phyloP scores from a whole-genome alignment of 2,888 invertebrate genomes.

The Anarsia innoxiella region DNA sequence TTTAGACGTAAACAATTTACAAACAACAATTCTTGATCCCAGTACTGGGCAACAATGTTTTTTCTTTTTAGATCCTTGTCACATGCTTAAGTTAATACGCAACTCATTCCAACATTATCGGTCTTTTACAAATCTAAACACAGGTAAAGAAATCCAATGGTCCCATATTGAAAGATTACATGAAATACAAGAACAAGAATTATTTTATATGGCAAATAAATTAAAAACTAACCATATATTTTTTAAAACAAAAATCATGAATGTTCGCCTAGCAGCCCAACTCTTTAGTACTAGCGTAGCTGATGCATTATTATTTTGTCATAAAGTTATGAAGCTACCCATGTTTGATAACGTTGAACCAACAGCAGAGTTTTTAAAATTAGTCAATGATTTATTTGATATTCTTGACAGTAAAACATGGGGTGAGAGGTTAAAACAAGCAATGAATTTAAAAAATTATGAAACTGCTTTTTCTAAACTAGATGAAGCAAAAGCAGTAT shows the following conservation, averaged over 20 bases:
- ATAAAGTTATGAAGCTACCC: too few species aligned
- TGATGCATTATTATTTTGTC: too few species aligned
- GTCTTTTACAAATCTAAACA: conserved; percentile 6
- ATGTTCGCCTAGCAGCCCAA: conserved; percentile 20
- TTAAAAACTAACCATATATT: conserved; percentile 12
- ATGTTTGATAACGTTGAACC: too few species aligned
- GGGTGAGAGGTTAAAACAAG: too few species aligned
- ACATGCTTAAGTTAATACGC: conserved; percentile 12
- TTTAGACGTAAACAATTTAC: conserved; percentile 10
- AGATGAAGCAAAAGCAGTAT: too few species aligned
- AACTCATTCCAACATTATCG: conserved; percentile 10
- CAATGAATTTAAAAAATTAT: too few species aligned
- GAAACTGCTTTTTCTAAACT: too few species aligned
- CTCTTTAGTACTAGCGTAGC: conserved; percentile 19
- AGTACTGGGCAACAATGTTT: conserved; percentile 7
- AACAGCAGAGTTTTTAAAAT: too few species aligned
- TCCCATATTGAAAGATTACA: conserved; percentile 8
- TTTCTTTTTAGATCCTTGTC: conserved; percentile 13
- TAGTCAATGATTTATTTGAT: too few species aligned
- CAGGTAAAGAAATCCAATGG: conserved; percentile 9
- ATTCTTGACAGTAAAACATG: too few species aligned
- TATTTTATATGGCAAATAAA: conserved; percentile 6
- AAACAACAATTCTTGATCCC: conserved; percentile 11
- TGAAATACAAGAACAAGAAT: conserved; percentile 8
- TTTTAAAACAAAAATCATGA: conserved; percentile 19